A percentile compares a stretch with the other conserved stretches of the same genome.
These are phyloP conservation scores for Glaucopsyche alexis DNA, from an alignment of 2,888 invertebrate genomes.

Conservation along the genomic window DNA sequence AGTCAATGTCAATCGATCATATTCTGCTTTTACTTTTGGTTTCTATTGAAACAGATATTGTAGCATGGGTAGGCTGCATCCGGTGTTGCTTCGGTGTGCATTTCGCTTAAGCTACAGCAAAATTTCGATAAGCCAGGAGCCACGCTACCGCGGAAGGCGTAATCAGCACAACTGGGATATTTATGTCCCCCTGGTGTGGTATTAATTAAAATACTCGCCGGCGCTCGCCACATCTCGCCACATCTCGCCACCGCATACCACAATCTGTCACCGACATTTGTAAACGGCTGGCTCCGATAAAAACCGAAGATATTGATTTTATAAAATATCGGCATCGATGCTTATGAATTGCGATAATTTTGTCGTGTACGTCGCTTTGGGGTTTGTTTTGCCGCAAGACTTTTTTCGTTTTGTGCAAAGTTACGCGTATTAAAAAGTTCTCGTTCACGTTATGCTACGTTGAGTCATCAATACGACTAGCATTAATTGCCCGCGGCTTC, in stretches of 20 bases:
- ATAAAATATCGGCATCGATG: slow-evolving; percentile 34
- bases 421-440: not conserved
- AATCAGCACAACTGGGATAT: slow-evolving; percentile 60
- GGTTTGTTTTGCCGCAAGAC: not conserved
- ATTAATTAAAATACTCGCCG: slow-evolving; percentile 70
- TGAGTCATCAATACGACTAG: too few relatives aligned
- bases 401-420: not conserved
- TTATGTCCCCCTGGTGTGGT: slow-evolving; percentile 57
- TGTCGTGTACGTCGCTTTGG: not conserved
- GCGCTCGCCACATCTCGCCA: slow-evolving; percentile 34
- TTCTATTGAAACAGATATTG: too few relatives aligned
- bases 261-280: slow-evolving; percentile 55
- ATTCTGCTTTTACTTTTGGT: too few relatives aligned
- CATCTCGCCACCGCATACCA: slow-evolving; percentile 47
- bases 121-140: slow-evolving; percentile 35
- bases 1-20: too few relatives aligned
- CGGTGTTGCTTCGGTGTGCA: too few relatives aligned
- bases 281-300: slow-evolving; percentile 45
- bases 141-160: slow-evolving; percentile 41
- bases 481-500: too few relatives aligned
- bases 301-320: slow-evolving; percentile 41
- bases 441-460: too few relatives aligned
- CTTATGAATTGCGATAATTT: slow-evolving; percentile 33
- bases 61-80: too few relatives aligned
- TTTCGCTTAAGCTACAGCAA: slow-evolving; percentile 6